phyloP scores from a whole-genome alignment of 2,113 vertebrate species.

The Anolis sagrei region DNA sequence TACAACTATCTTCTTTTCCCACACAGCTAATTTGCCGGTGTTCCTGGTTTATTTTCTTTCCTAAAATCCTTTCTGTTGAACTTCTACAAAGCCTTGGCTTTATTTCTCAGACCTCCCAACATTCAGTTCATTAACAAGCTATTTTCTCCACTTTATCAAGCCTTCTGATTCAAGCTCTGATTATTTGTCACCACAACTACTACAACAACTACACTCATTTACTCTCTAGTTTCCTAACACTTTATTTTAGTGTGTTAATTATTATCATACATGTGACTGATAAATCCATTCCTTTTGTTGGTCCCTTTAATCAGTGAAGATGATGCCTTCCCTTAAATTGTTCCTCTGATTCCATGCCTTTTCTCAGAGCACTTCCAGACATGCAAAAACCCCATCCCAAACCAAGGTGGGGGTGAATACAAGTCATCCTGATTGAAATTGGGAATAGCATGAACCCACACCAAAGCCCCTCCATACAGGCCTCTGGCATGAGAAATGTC shows the following conservation, averaged over 20 bases:
- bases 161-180: not conserved
- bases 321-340: too few species aligned
- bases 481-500: too few species aligned
- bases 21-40: not conserved
- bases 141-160: not conserved
- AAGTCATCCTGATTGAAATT: too few species aligned
- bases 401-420: too few species aligned
- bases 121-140: not conserved
- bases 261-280: not conserved
- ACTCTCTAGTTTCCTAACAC: not conserved
- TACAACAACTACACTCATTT: not conserved
- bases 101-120: not conserved
- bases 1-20: not conserved
- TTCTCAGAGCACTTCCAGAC: too few species aligned
- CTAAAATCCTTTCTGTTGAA: not conserved
- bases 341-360: too few species aligned
- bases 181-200: not conserved
- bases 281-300: not conserved
- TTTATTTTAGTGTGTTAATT: not conserved
- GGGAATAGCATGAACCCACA: too few species aligned
- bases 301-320: not conserved
- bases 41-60: not conserved
- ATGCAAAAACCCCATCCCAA: too few species aligned
- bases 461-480: too few species aligned
- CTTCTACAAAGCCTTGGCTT: not conserved